Evolutionary conservation across 2,888 invertebrate genomes (phyloP).

Genomic region (Xanthorhoe spadicearia): DNA sequence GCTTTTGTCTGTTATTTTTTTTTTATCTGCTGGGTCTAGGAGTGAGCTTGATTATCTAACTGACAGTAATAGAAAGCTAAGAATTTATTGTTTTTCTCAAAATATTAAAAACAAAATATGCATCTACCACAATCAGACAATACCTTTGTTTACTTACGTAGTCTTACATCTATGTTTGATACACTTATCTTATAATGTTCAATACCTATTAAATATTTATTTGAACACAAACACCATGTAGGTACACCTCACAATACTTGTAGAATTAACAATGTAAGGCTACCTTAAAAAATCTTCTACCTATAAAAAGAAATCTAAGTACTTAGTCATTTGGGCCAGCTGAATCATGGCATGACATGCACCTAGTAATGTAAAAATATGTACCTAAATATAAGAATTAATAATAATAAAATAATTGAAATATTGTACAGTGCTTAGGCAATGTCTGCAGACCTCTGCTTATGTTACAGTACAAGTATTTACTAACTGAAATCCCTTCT

Average conservation of each 20-base stretch:
- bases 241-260: neutral
- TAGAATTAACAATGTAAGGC: neutral
- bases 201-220: neutral
- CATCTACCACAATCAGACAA: neutral
- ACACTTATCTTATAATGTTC: neutral
- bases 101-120: too few relatives aligned
- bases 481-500: too few relatives aligned
- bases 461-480: too few relatives aligned
- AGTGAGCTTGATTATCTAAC: neutral
- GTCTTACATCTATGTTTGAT: neutral
- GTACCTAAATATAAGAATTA: too few relatives aligned
- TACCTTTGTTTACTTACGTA: neutral
- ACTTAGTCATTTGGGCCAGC: too few relatives aligned
- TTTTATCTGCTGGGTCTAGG: neutral
- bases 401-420: too few relatives aligned
- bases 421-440: too few relatives aligned
- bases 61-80: neutral
- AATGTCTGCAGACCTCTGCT: too few relatives aligned
- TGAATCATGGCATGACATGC: too few relatives aligned
- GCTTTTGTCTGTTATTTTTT: slow-evolving; percentile 25
- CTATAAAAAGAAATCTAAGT: neutral
- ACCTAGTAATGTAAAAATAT: too few relatives aligned
- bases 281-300: neutral
- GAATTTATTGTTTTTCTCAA: neutral
- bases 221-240: too few relatives aligned